Evolutionary conservation across 2,797 vertebrate species (phyloP), one percentile per base, ranked within the genome.

Genomic region (Hydrophis major): DNA sequence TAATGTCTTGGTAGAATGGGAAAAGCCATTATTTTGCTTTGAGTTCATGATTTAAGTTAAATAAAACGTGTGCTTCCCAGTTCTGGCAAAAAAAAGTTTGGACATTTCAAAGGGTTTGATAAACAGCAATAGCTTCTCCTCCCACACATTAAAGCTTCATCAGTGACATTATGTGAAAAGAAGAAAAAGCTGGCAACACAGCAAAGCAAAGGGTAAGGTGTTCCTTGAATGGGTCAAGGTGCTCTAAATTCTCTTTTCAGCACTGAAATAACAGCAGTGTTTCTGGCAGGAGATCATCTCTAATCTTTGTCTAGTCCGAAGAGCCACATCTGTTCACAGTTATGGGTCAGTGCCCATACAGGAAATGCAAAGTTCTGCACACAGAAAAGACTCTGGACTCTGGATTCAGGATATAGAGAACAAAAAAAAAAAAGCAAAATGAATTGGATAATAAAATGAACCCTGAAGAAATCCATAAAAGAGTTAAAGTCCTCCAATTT

Each of bases 201-300:
- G 96, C 93, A 95, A 96, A 96, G 96, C 94, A 95, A 93, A 97
- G 97, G 96, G 95, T 97, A 95, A 97, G 98, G 97, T 97, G 97
- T 95, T 97, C 97, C 94, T 97, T 95, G 87, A 95, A 96, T 96
- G 96, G 98, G 97, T 98, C 97, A 98, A 98, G 97, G 97, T 98
- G 97, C 96, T 97, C 97, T 92, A 90, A 96, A 96, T 96, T 97
- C 91, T 94, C 91, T 94, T 95, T 96, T 93, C 94, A 95, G 95
- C 69, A 78, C 94, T 94, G 95, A 96, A 97, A 96, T 94, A 96
- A 89, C 94, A 95, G 95, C 87, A 4, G 10, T 93, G 93, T 95
- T 96, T 95, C 96, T 97, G 96, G 95, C 96, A 97, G 94, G 94
- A 95, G 94, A 93, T 94, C 96, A 97, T 96, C 96, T 96, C 95